Conservation (phyloP, 2,888 invertebrate species). For the Leptura quadrifasciata region DNA sequence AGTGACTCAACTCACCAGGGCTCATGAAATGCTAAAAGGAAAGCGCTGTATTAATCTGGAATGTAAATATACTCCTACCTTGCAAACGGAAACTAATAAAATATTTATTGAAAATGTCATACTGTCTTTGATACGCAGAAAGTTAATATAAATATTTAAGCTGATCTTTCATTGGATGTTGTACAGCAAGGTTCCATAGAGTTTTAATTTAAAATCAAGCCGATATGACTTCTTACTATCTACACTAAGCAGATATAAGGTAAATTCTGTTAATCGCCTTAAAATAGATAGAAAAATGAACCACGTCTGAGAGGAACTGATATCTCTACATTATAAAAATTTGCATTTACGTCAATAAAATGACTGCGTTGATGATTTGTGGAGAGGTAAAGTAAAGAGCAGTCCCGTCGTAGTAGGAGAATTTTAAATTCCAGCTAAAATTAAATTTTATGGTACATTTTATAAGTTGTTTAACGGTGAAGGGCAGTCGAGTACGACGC, state of each 20-base stretch:
- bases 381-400: too few relatives aligned
- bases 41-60: background rate
- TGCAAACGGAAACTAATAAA: slow-evolving; percentile 14
- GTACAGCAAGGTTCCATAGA: background rate
- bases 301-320: background rate
- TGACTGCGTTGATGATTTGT: too few relatives aligned
- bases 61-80: slow-evolving; percentile 1
- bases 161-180: background rate
- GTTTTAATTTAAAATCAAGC: background rate
- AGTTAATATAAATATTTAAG: background rate
- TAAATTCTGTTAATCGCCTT: background rate
- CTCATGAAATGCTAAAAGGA: background rate
- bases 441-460: too few relatives aligned
- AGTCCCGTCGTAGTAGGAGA: too few relatives aligned
- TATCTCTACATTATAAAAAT: background rate
- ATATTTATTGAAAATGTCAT: background rate
- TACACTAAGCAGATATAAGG: background rate
- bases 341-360: background rate
- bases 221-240: background rate
- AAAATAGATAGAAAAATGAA: too few relatives aligned
- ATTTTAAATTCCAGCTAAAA: too few relatives aligned
- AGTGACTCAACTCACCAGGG: background rate
- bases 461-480: too few relatives aligned
- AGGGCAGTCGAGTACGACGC: too few relatives aligned
- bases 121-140: background rate